phyloP scores from a whole-genome alignment of 1,140 invertebrate genomes.

The Drosophila burlai region DNA sequence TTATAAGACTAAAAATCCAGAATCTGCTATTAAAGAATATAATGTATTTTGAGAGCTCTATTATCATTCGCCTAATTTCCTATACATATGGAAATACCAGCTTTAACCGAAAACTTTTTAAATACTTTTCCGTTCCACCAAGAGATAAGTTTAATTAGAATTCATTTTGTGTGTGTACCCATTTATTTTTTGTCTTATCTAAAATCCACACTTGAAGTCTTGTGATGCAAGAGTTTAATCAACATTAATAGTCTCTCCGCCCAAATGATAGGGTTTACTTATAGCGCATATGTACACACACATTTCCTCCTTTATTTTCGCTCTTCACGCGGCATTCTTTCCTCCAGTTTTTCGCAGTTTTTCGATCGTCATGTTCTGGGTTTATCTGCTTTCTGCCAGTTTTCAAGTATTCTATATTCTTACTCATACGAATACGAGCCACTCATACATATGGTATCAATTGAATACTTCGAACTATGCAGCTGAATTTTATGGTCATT shows the following conservation, averaged over 20 bases:
- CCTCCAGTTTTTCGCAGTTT: constrained; percentile 6
- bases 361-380: constrained; percentile 30
- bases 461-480: constrained; percentile 19
- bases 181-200: constrained; percentile 6
- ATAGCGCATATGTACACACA: constrained; percentile 9
- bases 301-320: constrained; percentile 5
- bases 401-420: constrained; percentile 24
- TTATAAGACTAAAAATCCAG: background rate
- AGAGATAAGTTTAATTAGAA: background rate
- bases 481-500: constrained; percentile 19
- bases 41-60: background rate
- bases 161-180: background rate
- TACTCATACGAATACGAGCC: background rate
- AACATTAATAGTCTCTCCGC: constrained; percentile 4
- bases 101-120: background rate
- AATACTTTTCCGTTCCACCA: background rate
- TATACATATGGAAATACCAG: background rate
- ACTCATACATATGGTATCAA: background rate
- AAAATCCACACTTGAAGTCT: constrained; percentile 10
- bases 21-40: background rate
- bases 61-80: background rate
- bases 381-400: constrained; percentile 45
- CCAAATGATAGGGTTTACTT: constrained; percentile 7
- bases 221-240: constrained; percentile 7
- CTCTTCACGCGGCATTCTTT: background rate